phyloP scores from a whole-genome alignment of 2,888 invertebrate genomes.

The Leucophenga maculata region DNA sequence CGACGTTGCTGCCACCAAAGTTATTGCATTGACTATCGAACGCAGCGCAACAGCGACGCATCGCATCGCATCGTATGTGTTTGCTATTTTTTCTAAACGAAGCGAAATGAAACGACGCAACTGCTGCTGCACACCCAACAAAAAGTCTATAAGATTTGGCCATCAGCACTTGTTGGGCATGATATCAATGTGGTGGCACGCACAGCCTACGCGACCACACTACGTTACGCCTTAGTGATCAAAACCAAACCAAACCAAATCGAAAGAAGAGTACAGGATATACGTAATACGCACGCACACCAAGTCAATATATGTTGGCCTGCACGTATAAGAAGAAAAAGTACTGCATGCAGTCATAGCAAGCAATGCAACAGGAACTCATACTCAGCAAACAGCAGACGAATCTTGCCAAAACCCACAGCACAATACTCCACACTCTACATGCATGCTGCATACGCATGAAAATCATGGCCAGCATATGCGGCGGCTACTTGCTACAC shows the following conservation, averaged over 20 bases:
- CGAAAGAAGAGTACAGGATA: no score
- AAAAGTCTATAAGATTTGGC: constrained; percentile 4
- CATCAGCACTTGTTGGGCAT: neutral
- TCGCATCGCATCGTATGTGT: neutral
- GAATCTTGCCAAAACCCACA: constrained; percentile 33
- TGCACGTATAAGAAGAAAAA: no score
- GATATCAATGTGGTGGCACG: constrained; percentile 41
- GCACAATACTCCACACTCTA: neutral
- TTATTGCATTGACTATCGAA: constrained; percentile 30
- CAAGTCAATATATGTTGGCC: no score
- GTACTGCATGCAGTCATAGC: neutral
- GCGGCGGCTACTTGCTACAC: constrained; percentile 63
- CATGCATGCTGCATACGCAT: constrained; percentile 1
- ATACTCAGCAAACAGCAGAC: constrained; percentile 8
- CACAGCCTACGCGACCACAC: constrained; percentile 61
- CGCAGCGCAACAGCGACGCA: constrained; percentile 44
- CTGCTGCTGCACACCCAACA: constrained; percentile 22
- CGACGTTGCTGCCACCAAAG: neutral
- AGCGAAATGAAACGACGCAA: neutral
- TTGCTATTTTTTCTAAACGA: constrained; percentile 12
- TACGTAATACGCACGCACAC: no score
- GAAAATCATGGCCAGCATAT: constrained; percentile 5
- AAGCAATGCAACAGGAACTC: constrained; percentile 1
- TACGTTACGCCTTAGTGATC: constrained; percentile 35
- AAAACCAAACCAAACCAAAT: constrained; percentile 28